Evolutionary conservation across 2,888 invertebrate species (phyloP), one percentile per base, ranked within the genome.

Genomic region (Orthonevra nobilis): DNA sequence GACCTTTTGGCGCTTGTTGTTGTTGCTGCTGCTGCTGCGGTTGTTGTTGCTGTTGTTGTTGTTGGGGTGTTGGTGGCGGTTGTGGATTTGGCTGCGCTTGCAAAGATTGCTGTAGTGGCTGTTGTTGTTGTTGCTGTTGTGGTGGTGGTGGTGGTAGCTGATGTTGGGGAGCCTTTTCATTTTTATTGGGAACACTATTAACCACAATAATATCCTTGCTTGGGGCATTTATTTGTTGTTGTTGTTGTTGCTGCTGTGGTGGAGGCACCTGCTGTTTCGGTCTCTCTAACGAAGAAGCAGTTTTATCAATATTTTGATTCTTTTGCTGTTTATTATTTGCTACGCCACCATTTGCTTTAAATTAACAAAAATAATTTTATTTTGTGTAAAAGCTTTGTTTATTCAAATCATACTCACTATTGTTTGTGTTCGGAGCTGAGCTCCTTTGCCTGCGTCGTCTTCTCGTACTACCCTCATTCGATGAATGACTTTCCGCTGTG

Each of bases 401-500:
- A 20, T 10, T 52, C 61, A 14, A 32, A 61, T 85, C 85, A 85
- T 86, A 87, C 87, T 87, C 85, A 88, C 88, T 88, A 82, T 81
- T 70, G 58, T 66, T 74, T 82, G 87, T 86, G 83, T 85, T 87
- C 72, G 87, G 85, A 74, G 83, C 86, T 82, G 85, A 84, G 84
- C 85, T 88, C 85, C 87, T 88, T 82, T 88, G 88, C 83, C 86
- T 84, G 84, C 89, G 84, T 82, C 89, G 88, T 84, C 89, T 84
- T 82, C 88, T 82, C 79, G 86, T 85, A 82, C 86, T 88, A 70
- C 86, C 88, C 82, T 89, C 89, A 81, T 86, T 88, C 30, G 89
- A 89, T 54, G 89, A 89, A 84, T 87, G 87, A 82, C 89, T 89
- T 84, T 89, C 89, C 82, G 88, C 89, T 88, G 72, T 2, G 23